A percentile compares a stretch with the other conserved stretches of the same genome.
These are phyloP conservation scores for Drosophila kikkawai DNA, from an alignment of 1,140 invertebrate genomes.

Conservation along the genomic window DNA sequence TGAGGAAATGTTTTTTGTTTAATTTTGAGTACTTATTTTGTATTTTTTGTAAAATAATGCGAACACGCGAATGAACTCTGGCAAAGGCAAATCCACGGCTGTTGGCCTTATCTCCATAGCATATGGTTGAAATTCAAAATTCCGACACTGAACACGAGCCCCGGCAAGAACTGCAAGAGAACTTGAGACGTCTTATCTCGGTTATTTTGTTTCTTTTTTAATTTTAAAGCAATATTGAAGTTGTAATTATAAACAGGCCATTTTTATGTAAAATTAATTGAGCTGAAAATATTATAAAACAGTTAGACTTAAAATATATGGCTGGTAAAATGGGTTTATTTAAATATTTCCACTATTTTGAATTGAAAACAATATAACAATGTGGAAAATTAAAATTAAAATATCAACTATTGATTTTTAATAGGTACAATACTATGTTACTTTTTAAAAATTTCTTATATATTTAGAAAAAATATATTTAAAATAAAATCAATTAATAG, in stretches of 20 bases:
- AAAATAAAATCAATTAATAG: too few relatives aligned
- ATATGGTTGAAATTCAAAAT: conserved; percentile 30
- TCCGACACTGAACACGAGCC: conserved; percentile 27
- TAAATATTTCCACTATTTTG: too few relatives aligned
- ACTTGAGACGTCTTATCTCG: conserved; percentile 23
- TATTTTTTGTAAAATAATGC: neutral
- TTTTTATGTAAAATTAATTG: neutral
- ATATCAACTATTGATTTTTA: too few relatives aligned
- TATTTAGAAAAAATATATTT: too few relatives aligned
- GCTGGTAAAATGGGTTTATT: too few relatives aligned
- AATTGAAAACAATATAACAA: too few relatives aligned
- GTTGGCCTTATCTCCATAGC: conserved; percentile 11
- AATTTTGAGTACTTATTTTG: neutral
- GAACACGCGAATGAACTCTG: conserved; percentile 26
- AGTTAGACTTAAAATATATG: neutral
- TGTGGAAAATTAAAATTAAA: too few relatives aligned
- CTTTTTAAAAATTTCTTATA: too few relatives aligned
- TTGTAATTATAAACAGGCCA: neutral
- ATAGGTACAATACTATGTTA: too few relatives aligned
- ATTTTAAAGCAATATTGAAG: conserved; percentile 2
- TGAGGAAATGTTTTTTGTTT: neutral
- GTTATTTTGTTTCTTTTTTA: neutral
- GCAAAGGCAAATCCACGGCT: conserved; percentile 11
- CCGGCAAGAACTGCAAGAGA: conserved; percentile 15
- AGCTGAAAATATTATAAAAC: neutral